Evolutionary conservation across 2,888 invertebrate genomes (phyloP).

Genomic region (Desoria tigrina): DNA sequence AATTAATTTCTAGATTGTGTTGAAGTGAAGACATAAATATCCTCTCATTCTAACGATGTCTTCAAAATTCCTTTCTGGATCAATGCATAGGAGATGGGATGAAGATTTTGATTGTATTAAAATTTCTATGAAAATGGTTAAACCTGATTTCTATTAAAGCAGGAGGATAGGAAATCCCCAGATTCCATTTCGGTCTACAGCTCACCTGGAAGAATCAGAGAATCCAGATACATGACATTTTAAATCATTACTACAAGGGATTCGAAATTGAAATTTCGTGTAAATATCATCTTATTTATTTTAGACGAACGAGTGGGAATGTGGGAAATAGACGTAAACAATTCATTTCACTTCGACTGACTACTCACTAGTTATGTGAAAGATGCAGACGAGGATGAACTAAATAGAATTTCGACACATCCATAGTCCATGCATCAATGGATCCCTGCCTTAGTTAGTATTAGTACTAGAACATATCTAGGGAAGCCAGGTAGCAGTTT

Average conservation of each 20-base stretch:
- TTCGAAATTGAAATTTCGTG: slow-evolving; percentile 6
- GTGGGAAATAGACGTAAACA: neutral
- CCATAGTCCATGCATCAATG: too few relatives aligned
- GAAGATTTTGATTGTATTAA: too few relatives aligned
- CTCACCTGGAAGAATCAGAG: neutral
- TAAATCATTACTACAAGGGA: neutral
- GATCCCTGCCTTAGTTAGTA: too few relatives aligned
- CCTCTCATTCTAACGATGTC: too few relatives aligned
- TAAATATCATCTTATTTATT: slow-evolving; percentile 6
- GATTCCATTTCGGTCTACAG: neutral
- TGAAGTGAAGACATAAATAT: too few relatives aligned
- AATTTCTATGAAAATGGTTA: too few relatives aligned
- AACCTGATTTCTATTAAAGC: too few relatives aligned
- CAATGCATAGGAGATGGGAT: too few relatives aligned
- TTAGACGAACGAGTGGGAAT: neutral
- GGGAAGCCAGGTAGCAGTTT: slow-evolving; percentile 5
- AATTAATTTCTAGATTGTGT: too few relatives aligned
- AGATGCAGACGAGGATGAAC: neutral
- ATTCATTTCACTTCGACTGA: slow-evolving; percentile 4
- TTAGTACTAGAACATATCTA: too few relatives aligned
- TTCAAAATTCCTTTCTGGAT: too few relatives aligned
- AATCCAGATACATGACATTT: slow-evolving; percentile 1
- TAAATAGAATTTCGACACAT: neutral
- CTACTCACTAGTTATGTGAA: neutral
- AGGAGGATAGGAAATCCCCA: too few relatives aligned